Evolutionary conservation across 2,888 invertebrate genomes (phyloP).

Genomic region (Onthophagus sagittarius): DNA sequence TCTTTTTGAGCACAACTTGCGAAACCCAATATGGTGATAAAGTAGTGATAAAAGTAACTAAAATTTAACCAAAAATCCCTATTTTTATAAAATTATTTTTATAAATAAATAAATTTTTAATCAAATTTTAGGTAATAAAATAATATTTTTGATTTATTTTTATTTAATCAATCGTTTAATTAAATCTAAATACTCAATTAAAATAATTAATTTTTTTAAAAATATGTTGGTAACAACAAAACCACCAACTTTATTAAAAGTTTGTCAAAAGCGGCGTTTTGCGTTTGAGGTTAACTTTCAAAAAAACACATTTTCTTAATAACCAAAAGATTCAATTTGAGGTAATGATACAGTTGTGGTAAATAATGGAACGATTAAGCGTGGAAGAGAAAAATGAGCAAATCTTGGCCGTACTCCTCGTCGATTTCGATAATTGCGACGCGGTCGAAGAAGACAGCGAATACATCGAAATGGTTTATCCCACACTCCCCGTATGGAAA

Average conservation of each 20-base stretch:
- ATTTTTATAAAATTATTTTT: neutral
- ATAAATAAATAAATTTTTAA: neutral
- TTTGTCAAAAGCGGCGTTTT: neutral
- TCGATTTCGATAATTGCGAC: slow-evolving; percentile 24
- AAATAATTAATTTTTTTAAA: too few relatives aligned
- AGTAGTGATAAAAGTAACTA: too few relatives aligned
- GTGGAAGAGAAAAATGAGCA: slow-evolving; percentile 21
- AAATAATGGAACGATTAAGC: neutral
- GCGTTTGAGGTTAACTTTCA: neutral
- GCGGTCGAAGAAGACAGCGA: slow-evolving; percentile 20
- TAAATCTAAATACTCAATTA: too few relatives aligned
- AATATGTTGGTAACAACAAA: neutral
- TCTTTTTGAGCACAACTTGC: neutral
- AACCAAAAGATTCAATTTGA: too few relatives aligned
- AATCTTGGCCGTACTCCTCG: slow-evolving; percentile 22
- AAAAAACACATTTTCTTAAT: neutral
- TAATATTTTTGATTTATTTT: too few relatives aligned
- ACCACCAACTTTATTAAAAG: neutral
- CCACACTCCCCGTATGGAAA: slow-evolving; percentile 17
- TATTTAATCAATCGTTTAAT: too few relatives aligned
- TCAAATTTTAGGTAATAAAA: neutral
- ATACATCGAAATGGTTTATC: slow-evolving; percentile 16
- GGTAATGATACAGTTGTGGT: neutral
- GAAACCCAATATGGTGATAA: too few relatives aligned
- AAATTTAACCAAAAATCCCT: neutral